Percentiles rank a stretch among this genome's conserved stretches.
Conservation (phyloP, 1,140 invertebrate species). For the Microplitis mediator region DNA sequence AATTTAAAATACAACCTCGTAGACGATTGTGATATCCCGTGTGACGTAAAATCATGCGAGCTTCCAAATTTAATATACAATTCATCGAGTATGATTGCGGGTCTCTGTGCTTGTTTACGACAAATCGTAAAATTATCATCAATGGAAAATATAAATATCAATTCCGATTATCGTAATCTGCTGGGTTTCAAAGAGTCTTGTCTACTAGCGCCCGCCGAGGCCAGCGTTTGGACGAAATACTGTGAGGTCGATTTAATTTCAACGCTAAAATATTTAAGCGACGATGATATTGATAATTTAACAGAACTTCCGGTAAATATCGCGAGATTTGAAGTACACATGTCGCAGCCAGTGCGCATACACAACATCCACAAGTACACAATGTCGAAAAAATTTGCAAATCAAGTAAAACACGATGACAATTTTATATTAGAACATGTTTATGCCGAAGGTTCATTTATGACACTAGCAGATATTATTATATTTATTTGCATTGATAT, state of each 20-base stretch:
- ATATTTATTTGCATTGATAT: conserved; percentile 76
- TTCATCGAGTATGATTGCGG: conserved; percentile 70
- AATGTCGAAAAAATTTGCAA: conserved; percentile 61
- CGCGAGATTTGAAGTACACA: conserved; percentile 81
- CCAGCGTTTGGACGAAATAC: conserved; percentile 89
- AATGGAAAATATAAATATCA: conserved; percentile 12
- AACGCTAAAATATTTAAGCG: conserved; percentile 57
- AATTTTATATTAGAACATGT: conserved; percentile 64
- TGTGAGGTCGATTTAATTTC: conserved; percentile 83
- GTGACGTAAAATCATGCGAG: conserved; percentile 58
- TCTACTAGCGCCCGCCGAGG: conserved; percentile 80
- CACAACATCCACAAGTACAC: conserved; percentile 86
- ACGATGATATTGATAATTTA: conserved; percentile 18
- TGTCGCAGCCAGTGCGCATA: conserved; percentile 81
- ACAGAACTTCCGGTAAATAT: conserved; percentile 67
- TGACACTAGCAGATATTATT: conserved; percentile 85
- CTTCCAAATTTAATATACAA: conserved; percentile 66
- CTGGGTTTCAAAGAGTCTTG: conserved; percentile 81
- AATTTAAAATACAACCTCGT: conserved; percentile 43
- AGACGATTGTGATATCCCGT: conserved; percentile 44
- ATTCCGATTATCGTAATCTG: conserved; percentile 61
- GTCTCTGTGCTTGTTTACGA: conserved; percentile 72
- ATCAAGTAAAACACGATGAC: conserved; percentile 37
- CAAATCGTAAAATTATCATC: conserved; percentile 65
- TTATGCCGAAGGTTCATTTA: conserved; percentile 82